Conservation (phyloP, 2,113 vertebrate species). For the Syngnathus typhle region DNA sequence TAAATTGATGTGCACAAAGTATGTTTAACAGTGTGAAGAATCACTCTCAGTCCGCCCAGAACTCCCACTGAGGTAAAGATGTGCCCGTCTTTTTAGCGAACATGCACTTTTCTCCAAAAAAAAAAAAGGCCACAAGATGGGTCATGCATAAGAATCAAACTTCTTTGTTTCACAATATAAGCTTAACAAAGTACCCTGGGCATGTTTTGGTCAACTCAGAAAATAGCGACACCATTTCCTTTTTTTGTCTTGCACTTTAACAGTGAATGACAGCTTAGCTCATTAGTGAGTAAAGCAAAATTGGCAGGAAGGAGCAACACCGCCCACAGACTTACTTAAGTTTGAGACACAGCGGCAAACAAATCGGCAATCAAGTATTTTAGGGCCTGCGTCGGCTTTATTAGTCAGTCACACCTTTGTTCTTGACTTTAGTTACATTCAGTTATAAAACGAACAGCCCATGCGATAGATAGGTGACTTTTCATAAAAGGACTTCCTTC, state of each 20-base stretch:
- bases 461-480: constrained; percentile 2
- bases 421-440: constrained; percentile 11
- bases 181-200: background rate
- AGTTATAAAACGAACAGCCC: constrained; percentile 13
- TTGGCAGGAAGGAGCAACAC: constrained; percentile 21
- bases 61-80: no score
- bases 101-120: no score
- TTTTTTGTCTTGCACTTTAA: no score
- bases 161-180: background rate
- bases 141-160: no score
- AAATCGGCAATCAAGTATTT: constrained; percentile 21
- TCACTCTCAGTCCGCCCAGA: no score
- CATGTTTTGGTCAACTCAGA: background rate
- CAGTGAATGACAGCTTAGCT: constrained; percentile 17
- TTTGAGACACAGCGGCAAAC: constrained; percentile 13
- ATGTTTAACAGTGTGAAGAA: no score
- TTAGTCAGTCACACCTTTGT: constrained; percentile 21
- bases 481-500: background rate
- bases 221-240: background rate
- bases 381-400: constrained; percentile 4
- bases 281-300: constrained; percentile 24
- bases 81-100: no score
- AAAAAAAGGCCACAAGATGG: no score
- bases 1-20: no score
- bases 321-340: constrained; percentile 33